These are phyloP conservation scores for Nestor notabilis DNA, from an alignment of 2,113 vertebrate species.

Conservation along the genomic window DNA sequence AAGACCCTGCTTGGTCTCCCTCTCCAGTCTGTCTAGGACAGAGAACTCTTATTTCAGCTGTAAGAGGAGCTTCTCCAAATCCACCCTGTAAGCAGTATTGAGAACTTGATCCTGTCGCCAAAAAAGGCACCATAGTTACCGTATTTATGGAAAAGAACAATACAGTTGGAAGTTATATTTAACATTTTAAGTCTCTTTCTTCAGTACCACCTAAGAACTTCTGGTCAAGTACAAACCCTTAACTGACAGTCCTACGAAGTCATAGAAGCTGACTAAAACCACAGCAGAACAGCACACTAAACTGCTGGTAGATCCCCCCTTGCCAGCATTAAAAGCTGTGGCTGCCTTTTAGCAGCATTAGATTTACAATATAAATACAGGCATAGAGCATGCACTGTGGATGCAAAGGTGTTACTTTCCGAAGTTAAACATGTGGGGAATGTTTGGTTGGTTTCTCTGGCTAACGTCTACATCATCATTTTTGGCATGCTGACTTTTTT, in stretches of 20 bases:
- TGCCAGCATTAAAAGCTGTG: not conserved
- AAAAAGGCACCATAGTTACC: not conserved
- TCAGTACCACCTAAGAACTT: not conserved
- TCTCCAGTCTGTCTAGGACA: not conserved
- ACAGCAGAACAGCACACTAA: not conserved
- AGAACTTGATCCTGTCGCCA: not conserved
- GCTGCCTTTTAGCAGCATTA: not conserved
- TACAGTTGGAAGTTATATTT: not conserved
- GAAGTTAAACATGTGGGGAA: conserved; percentile 27
- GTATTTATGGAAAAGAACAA: not conserved
- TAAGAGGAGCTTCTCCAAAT: not conserved
- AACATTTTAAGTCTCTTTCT: not conserved
- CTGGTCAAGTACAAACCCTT: not conserved
- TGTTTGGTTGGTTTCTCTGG: not conserved
- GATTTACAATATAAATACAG: not conserved
- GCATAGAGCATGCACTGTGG: not conserved
- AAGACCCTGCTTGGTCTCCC: not conserved
- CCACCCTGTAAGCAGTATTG: not conserved
- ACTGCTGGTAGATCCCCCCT: not conserved
- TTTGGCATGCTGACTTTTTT: not conserved
- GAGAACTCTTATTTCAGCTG: not conserved
- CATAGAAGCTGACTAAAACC: not conserved
- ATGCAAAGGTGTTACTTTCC: conserved; percentile 19
- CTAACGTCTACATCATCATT: not conserved
- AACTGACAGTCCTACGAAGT: not conserved